Evolutionary conservation across 2,113 vertebrate species (phyloP), one percentile per base, ranked within the genome.

Genomic region (Oryzias melastigma): DNA sequence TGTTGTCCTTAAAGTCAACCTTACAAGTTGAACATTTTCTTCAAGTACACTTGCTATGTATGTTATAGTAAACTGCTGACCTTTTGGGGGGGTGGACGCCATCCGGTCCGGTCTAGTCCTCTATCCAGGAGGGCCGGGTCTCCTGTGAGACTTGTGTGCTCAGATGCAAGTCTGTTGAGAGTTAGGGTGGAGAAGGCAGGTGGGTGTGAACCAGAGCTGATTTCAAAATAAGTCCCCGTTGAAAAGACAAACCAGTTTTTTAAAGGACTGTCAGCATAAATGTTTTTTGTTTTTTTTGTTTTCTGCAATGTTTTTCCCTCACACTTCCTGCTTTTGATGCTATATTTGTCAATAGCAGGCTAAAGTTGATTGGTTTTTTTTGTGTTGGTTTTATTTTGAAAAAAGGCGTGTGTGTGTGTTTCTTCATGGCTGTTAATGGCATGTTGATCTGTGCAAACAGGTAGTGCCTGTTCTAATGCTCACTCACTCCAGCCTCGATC

Each of bases 301-400:
- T 17, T 35, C 6, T 25, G 4, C 1, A 17, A 5, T 29, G 7
- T 3, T 2, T 15, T 22, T 17, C 7, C n/a, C 4, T 2, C n/a
- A n/a, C 10, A 12, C n/a, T 3, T 35, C 7, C 4, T 6, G n/a
- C 2, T 12, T 49, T 2, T 44, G 4, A 17, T 4, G n/a, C 2
- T 5, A 8, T 22, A 47, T 1, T 1, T 42, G 3, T 13, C 2
- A 27, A 5, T 13, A n/a, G 20, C 35, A 15, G 19, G 7, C 14
- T 44, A 14, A 35, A 42, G 43, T 56, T 24, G 2, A 8, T 56
- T 22, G 3, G 6, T 22, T 42, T 43, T 16, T 24, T 8, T 2
- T 24, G 7, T 10, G 10, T 40, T 0, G 5, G 17, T 64, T 77
- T 84, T 81, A 80, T 76, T 88, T 79, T 80, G 73, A 72, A 81